phyloP scores from a whole-genome alignment of 2,888 invertebrate species.

The Elysia crispata region DNA sequence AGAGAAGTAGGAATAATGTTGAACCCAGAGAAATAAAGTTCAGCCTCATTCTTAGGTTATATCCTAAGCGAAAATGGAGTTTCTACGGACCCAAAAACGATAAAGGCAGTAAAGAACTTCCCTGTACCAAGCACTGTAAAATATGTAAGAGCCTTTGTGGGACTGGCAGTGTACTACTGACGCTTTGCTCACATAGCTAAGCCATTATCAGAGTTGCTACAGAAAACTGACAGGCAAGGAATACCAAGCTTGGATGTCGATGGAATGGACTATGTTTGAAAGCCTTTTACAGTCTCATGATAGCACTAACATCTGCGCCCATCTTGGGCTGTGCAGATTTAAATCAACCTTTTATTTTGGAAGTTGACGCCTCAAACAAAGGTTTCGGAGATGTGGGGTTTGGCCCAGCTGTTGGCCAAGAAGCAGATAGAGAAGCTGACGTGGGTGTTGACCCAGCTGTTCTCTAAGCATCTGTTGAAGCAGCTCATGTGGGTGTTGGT shows the following conservation, averaged over 20 bases:
- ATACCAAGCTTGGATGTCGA: not conserved
- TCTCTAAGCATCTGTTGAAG: too few species aligned
- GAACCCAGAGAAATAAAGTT: slow-evolving; percentile 32
- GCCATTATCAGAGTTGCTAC: slow-evolving; percentile 5
- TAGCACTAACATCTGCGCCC: slow-evolving; percentile 1
- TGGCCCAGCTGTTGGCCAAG: too few species aligned
- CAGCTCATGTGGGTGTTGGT: too few species aligned
- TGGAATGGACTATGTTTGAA: slow-evolving; percentile 25
- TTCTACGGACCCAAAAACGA: slow-evolving; percentile 45
- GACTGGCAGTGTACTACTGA: slow-evolving; percentile 14
- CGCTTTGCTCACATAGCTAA: slow-evolving; percentile 21
- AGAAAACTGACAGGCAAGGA: not conserved
- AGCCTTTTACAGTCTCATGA: not conserved
- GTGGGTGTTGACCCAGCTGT: too few species aligned
- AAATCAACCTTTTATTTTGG: slow-evolving; percentile 25
- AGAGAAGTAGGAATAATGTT: slow-evolving; percentile 52
- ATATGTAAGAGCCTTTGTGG: slow-evolving; percentile 11
- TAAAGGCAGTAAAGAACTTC: slow-evolving; percentile 45
- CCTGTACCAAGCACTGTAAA: slow-evolving; percentile 37
- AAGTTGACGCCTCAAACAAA: slow-evolving; percentile 43
- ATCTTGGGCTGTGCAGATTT: slow-evolving; percentile 5
- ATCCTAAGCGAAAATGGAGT: slow-evolving; percentile 50
- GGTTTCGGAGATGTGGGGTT: slow-evolving; percentile 37
- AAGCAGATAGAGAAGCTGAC: too few species aligned
- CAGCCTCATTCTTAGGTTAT: slow-evolving; percentile 47